These are phyloP conservation scores for Leucophenga montana DNA, from an alignment of 2,888 invertebrate species.

Conservation along the genomic window DNA sequence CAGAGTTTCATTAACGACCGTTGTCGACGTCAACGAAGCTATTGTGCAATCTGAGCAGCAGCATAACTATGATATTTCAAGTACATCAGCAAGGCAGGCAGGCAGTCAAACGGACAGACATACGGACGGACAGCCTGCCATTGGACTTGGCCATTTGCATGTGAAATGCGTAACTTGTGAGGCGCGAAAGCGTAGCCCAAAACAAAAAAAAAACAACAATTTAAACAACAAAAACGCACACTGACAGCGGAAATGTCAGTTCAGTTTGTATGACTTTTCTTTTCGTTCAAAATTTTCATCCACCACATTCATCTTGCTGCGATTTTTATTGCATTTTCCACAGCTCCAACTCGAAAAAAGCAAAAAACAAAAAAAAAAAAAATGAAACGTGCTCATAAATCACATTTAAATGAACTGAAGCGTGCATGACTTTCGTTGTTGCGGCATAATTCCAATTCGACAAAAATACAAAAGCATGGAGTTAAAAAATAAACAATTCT, in stretches of 20 bases:
- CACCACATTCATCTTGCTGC: background rate
- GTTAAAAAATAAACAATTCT: background rate
- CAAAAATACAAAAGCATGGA: background rate
- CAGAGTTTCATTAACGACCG: background rate
- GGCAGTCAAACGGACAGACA: no score
- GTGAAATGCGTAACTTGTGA: constrained; percentile 26
- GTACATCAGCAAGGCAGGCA: background rate
- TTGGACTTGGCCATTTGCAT: constrained; percentile 38
- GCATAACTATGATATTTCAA: background rate
- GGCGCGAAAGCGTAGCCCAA: no score
- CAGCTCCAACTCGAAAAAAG: no score
- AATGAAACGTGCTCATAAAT: constrained; percentile 44
- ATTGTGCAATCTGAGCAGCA: no score
- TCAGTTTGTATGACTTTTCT: constrained; percentile 5
- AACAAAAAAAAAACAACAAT: no score
- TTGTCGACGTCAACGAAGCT: no score
- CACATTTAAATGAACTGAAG: constrained; percentile 57
- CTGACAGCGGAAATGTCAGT: constrained; percentile 44
- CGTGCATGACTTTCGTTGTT: constrained; percentile 36
- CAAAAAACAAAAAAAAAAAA: no score
- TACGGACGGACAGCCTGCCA: no score
- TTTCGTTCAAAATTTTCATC: background rate
- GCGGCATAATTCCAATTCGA: constrained; percentile 25
- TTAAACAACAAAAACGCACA: no score
- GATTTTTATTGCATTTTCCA: constrained; percentile 10